Percentiles rank a stretch among this genome's conserved stretches.
phyloP scores from a whole-genome alignment of 2,888 invertebrate species.

The Orgyia antiqua region DNA sequence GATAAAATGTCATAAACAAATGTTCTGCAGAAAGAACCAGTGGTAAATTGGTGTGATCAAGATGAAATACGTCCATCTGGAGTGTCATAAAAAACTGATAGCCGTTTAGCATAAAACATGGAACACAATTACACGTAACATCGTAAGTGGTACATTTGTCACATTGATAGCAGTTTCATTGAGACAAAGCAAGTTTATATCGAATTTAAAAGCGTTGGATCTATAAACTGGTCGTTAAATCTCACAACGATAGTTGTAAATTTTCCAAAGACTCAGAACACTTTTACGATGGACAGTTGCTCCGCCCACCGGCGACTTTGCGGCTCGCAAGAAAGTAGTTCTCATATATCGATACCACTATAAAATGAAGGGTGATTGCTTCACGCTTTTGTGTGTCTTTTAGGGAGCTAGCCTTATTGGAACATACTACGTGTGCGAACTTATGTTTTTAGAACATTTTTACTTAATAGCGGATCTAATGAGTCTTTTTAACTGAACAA shows the following conservation, averaged over 20 bases:
- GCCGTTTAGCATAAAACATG: conserved; percentile 30
- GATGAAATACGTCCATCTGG: conserved; percentile 6
- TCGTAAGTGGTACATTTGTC: conserved; percentile 42
- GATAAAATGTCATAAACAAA: conserved; percentile 6
- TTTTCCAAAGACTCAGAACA: conserved; percentile 55
- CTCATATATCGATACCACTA: conserved; percentile 50
- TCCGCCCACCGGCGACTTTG: conserved; percentile 68
- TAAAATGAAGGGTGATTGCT: conserved; percentile 47
- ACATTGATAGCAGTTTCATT: conserved; percentile 46
- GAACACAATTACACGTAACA: conserved; percentile 35
- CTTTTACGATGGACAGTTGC: conserved; percentile 65
- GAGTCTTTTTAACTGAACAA: too few relatives aligned
- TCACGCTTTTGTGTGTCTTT: conserved; percentile 19
- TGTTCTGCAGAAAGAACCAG: conserved; percentile 5
- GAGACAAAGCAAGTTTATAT: conserved; percentile 65
- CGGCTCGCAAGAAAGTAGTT: conserved; percentile 49
- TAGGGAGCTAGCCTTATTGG: conserved; percentile 17
- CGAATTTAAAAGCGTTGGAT: conserved; percentile 65
- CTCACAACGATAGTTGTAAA: conserved; percentile 71
- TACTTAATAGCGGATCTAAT: too few relatives aligned
- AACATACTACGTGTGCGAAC: conserved; percentile 10
- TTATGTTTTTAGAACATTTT: too few relatives aligned
- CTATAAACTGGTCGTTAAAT: conserved; percentile 76
- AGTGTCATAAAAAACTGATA: conserved; percentile 19
- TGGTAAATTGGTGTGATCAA: conserved; percentile 3